Evolutionary conservation across 2,797 vertebrate genomes (phyloP).

Genomic region (Balearica regulorum): DNA sequence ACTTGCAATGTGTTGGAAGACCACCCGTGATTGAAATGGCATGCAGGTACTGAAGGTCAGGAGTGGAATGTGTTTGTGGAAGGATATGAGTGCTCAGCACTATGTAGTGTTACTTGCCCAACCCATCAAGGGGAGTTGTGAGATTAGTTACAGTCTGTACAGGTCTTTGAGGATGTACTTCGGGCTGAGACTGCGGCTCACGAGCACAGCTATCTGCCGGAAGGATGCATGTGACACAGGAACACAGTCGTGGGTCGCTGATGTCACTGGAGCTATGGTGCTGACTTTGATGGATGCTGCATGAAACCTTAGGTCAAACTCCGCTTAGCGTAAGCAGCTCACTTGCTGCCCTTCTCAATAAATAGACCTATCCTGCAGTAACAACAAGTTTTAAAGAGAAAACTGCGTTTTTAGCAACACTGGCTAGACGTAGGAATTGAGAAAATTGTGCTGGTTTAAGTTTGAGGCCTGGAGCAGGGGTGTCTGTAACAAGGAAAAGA

Average conservation of each 20-base stretch:
- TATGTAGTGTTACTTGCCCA: neutral
- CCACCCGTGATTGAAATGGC: neutral
- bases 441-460: neutral
- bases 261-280: neutral
- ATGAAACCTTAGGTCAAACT: neutral
- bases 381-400: neutral
- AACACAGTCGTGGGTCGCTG: rapidly evolving
- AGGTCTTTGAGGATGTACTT: neutral
- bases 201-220: neutral
- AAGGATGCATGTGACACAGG: neutral
- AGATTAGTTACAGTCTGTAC: neutral
- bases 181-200: neutral
- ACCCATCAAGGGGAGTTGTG: neutral
- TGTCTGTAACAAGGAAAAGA: neutral
- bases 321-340: neutral
- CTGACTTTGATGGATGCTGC: neutral
- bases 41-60: neutral
- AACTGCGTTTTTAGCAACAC: neutral
- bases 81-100: neutral
- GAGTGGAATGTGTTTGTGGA: neutral
- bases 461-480: neutral
- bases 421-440: neutral
- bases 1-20: neutral
- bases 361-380: neutral
- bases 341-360: neutral